phyloP scores from a whole-genome alignment of 2,113 vertebrate species.

The Ceyx cyanopectus region DNA sequence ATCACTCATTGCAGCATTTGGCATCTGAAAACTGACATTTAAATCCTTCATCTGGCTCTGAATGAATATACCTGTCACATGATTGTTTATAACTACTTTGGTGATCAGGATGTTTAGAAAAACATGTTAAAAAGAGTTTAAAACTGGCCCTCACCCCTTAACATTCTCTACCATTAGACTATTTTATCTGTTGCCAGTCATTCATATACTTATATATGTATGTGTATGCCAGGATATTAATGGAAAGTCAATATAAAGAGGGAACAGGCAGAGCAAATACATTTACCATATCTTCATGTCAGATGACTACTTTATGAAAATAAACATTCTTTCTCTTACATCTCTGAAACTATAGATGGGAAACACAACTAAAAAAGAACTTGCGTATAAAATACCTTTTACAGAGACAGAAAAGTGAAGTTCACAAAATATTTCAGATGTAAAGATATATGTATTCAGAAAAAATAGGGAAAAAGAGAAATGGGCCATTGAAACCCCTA shows the following conservation, averaged over 20 bases:
- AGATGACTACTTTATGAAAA: neutral
- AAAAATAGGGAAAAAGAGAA: neutral
- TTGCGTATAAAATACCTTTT: neutral
- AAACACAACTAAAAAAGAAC: neutral
- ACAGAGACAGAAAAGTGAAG: neutral
- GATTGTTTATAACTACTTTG: neutral
- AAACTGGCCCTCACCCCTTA: neutral
- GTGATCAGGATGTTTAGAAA: neutral
- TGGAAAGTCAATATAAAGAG: slow-evolving; percentile 17
- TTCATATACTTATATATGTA: neutral
- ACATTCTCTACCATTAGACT: neutral
- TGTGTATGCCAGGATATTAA: neutral
- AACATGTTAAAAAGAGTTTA: neutral
- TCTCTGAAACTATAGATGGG: neutral
- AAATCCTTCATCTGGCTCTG: neutral
- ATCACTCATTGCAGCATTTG: slow-evolving; percentile 27
- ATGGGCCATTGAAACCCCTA: neutral
- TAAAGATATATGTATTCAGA: neutral
- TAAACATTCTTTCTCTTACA: neutral
- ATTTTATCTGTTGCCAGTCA: neutral
- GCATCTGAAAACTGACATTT: slow-evolving; percentile 27
- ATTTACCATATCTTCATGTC: neutral
- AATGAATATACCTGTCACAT: neutral
- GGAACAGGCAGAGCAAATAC: neutral
- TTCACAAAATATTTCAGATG: neutral